Conservation (phyloP, 1,140 invertebrate genomes). For the Bombus sibiricus region DNA sequence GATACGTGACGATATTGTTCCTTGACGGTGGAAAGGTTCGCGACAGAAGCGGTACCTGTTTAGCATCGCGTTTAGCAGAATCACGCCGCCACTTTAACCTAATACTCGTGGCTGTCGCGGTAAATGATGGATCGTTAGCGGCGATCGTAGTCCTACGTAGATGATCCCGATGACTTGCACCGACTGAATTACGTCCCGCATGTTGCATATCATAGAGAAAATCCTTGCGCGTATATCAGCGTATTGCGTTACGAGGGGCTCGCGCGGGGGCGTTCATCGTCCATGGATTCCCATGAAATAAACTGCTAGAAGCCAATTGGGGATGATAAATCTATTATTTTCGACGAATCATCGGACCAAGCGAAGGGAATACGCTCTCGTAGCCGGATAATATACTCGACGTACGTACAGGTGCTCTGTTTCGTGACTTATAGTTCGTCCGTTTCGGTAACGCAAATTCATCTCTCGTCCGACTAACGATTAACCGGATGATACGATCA, state of each 20-base stretch:
- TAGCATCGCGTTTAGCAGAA: constrained; percentile 73
- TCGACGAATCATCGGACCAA: constrained; percentile 52
- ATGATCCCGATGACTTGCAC: constrained; percentile 77
- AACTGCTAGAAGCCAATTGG: constrained; percentile 67
- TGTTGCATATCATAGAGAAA: constrained; percentile 72
- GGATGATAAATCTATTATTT: constrained; percentile 72
- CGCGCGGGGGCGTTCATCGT: not conserved
- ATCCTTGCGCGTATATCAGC: constrained; percentile 50
- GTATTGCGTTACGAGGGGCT: not conserved
- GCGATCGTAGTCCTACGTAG: constrained; percentile 34
- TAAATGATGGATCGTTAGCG: constrained; percentile 71
- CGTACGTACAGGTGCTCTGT: constrained; percentile 21
- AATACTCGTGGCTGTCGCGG: constrained; percentile 72
- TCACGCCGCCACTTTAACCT: constrained; percentile 73
- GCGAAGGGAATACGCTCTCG: not conserved
- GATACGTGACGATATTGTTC: not conserved
- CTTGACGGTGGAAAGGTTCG: not conserved
- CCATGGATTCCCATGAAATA: constrained; percentile 46
- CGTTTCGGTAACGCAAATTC: constrained; percentile 10
- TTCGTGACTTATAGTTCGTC: constrained; percentile 19
- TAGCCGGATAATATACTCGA: constrained; percentile 14
- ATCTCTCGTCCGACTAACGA: constrained; percentile 2
- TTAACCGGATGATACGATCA: constrained; percentile 28
- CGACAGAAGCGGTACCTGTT: constrained; percentile 58
- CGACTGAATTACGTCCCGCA: constrained; percentile 74